These are phyloP conservation scores for Fulica atra DNA, from an alignment of 2,113 vertebrate species.

Conservation along the genomic window DNA sequence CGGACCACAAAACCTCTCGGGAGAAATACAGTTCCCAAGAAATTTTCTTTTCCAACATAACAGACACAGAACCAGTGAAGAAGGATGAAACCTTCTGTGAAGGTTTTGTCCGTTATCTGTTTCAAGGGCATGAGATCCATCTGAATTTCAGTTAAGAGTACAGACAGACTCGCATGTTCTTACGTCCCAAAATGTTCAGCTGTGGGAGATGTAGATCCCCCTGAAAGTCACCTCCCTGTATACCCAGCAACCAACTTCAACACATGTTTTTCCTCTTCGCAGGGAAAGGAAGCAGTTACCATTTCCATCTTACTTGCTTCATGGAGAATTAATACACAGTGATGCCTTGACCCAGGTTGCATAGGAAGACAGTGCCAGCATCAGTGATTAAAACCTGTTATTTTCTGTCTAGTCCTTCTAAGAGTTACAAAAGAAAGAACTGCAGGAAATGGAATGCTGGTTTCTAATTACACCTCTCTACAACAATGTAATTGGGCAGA, in stretches of 20 bases:
- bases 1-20: not conserved
- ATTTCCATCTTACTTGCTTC: not conserved
- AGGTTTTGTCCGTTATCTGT: not conserved
- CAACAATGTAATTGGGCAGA: not conserved
- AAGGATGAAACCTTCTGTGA: not conserved
- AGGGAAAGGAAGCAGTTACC: not conserved
- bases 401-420: constrained; percentile 9
- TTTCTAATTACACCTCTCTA: not conserved
- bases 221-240: not conserved
- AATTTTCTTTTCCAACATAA: not conserved
- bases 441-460: not conserved
- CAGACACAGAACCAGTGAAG: not conserved
- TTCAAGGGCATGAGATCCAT: not conserved
- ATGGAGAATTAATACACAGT: not conserved
- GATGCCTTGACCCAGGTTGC: not conserved
- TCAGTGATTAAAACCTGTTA: not conserved
- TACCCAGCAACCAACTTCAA: not conserved
- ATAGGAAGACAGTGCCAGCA: not conserved
- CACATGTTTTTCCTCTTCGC: not conserved
- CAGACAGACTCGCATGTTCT: not conserved
- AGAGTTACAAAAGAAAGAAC: not conserved
- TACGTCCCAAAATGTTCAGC: not conserved
- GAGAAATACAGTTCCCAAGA: not conserved
- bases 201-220: not conserved
- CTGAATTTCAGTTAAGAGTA: not conserved